Base-by-base conservation (phyloP, 2,113 vertebrate species). In the Trachemys scripta region DNA sequence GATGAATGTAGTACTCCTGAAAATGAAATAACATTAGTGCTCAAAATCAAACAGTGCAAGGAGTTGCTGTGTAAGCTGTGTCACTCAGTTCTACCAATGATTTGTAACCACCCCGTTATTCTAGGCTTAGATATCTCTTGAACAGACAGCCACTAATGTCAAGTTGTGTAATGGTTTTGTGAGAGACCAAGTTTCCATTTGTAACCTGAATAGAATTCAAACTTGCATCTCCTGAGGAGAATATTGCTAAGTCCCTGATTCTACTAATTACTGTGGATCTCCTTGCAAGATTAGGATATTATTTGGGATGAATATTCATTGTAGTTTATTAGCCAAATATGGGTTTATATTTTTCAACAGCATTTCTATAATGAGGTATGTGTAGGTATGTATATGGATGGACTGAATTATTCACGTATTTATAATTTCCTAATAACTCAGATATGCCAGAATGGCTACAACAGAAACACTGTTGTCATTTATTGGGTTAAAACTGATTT, bases 361-460 rank as follows among this genome's bases (percentile, higher is more conserved):
- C 11, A 78, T 90, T 96, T 84, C 95, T n/a, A 72, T 53, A 95
- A 93, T 80, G 17, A 25, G 22, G 75, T 16, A 27, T 93, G 59
- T 88, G 27, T 83, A 97, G 56, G 10, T 10, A 10, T 82, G 83
- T 84, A 89, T 62, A 62, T 62, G 59, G 14, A n/a, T 69, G 1
- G 7, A 69, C 35, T 90, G 76, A 94, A 95, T 95, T 89, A 93
- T 17, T 82, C 2, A 93, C 88, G 22, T 85, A 75, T 6, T 94
- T 89, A 35, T 35, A 38, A 72, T 38, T 72, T 72, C 19, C 65
- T 72, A 27, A 59, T 59, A 59, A 59, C 27, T 65, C 59, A 35
- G 17, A 38, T 38, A 38, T 20, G 4, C 7, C n/a, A 72, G 35
- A 72, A 38, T 20, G 8, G 19, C 65, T 72, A 72, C 8, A 72